These are phyloP conservation scores for Syrphus vitripennis DNA, from an alignment of 2,888 invertebrate genomes.

Conservation along the genomic window DNA sequence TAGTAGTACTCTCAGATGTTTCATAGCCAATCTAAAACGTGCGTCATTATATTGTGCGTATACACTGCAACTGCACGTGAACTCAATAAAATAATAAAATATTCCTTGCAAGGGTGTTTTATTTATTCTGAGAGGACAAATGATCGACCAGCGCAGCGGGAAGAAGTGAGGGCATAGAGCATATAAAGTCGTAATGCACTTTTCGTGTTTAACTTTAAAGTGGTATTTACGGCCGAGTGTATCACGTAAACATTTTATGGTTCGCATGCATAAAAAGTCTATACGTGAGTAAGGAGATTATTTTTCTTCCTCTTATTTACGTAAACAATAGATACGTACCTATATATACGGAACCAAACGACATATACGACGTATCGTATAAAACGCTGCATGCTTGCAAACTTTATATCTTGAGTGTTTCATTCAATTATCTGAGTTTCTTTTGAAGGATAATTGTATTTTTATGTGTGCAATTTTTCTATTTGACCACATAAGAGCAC, in stretches of 20 bases:
- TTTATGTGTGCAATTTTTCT: slow-evolving; percentile 52
- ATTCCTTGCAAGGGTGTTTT: slow-evolving; percentile 38
- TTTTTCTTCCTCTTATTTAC: slow-evolving; percentile 19
- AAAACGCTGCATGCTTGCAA: slow-evolving; percentile 33
- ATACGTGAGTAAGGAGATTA: slow-evolving; percentile 29
- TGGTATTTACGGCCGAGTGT: slow-evolving; percentile 67
- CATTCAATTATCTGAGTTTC: slow-evolving; percentile 63
- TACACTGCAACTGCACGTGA: slow-evolving; percentile 51
- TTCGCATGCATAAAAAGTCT: slow-evolving; percentile 60
- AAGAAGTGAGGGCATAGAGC: slow-evolving; percentile 11
- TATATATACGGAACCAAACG: background rate
- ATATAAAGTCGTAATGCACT: slow-evolving; percentile 58
- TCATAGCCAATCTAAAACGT: too few species aligned
- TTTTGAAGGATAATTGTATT: slow-evolving; percentile 63
- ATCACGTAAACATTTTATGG: slow-evolving; percentile 69
- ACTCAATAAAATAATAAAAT: slow-evolving; percentile 57
- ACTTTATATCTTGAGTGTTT: slow-evolving; percentile 64
- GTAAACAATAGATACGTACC: background rate
- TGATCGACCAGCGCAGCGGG: slow-evolving; percentile 47
- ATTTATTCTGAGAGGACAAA: slow-evolving; percentile 42
- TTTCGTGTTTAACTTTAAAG: slow-evolving; percentile 68
- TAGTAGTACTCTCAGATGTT: too few species aligned
- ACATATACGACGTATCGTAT: background rate
- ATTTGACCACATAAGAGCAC: slow-evolving; percentile 28
- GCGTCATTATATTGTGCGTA: slow-evolving; percentile 22